phyloP scores from a whole-genome alignment of 2,797 vertebrate genomes.

The Melopsittacus undulatus region DNA sequence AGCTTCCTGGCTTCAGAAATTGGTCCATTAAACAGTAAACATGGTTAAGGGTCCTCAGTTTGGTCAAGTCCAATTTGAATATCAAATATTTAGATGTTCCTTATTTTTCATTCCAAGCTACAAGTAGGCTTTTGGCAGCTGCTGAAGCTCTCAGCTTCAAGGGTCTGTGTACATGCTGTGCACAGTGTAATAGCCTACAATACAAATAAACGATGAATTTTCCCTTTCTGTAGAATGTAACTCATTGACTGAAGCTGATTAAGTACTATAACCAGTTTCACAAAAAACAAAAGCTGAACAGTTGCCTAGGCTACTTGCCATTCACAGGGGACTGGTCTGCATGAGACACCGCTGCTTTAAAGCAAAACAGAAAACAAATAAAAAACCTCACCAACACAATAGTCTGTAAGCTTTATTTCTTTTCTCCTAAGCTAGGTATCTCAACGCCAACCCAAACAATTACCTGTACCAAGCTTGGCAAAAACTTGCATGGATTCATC shows the following conservation, averaged over 20 bases:
- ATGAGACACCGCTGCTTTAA: neutral
- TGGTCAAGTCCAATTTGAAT: neutral
- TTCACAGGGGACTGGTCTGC: neutral
- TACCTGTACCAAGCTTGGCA: conserved; percentile 97
- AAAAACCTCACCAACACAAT: neutral
- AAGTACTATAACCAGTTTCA: neutral
- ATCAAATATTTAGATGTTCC: neutral
- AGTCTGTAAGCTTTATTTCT: neutral
- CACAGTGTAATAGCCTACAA: neutral
- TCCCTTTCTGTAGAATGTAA: too few species aligned
- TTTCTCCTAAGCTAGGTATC: neutral
- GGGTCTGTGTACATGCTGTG: neutral
- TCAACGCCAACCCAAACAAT: neutral
- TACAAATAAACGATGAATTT: too few species aligned
- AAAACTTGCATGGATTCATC: conserved; percentile 99
- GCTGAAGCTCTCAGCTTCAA: neutral
- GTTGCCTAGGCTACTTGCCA: neutral
- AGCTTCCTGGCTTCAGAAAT: neutral
- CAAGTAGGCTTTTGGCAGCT: neutral
- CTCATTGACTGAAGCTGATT: neutral
- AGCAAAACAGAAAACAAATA: neutral
- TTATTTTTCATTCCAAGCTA: neutral
- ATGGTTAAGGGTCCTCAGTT: neutral
- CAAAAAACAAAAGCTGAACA: neutral
- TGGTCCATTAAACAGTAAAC: neutral